These are phyloP conservation scores for Silurus glanis DNA, from an alignment of 2,113 vertebrate species.

Conservation along the genomic window DNA sequence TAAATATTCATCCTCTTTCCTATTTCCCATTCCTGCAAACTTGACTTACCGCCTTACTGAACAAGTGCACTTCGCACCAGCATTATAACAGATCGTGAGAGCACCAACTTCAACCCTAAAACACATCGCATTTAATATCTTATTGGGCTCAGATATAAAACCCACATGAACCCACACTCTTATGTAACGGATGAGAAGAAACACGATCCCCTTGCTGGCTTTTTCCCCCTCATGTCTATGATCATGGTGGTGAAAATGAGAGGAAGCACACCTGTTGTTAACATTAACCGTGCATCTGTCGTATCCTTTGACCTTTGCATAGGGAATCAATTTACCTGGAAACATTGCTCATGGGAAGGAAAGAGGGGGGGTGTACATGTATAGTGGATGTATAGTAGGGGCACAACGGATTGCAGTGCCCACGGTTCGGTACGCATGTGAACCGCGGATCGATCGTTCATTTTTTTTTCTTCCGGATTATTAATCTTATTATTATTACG, in stretches of 20 bases:
- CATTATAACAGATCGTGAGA: background rate
- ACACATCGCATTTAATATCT: background rate
- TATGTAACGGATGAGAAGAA: background rate
- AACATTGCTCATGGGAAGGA: background rate
- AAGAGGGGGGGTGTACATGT: background rate
- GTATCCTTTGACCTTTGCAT: conserved; percentile 23
- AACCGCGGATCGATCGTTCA: too few relatives aligned
- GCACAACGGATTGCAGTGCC: too few relatives aligned
- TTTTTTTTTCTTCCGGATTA: too few relatives aligned
- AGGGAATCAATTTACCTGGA: conserved; percentile 38
- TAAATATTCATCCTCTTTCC: background rate
- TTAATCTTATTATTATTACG: too few relatives aligned
- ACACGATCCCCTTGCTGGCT: background rate
- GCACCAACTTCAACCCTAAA: conserved; percentile 2
- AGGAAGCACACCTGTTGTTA: conserved; percentile 45
- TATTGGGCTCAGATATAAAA: background rate
- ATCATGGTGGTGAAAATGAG: conserved; percentile 2
- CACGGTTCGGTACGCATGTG: too few relatives aligned
- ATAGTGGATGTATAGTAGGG: too few relatives aligned
- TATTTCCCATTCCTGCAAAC: background rate
- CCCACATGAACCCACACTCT: background rate
- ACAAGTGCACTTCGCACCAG: background rate
- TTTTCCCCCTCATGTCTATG: background rate
- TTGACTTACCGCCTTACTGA: background rate
- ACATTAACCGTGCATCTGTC: conserved; percentile 13